Evolutionary conservation across 2,113 vertebrate genomes (phyloP).

Genomic region (Myiozetetes cayanensis): DNA sequence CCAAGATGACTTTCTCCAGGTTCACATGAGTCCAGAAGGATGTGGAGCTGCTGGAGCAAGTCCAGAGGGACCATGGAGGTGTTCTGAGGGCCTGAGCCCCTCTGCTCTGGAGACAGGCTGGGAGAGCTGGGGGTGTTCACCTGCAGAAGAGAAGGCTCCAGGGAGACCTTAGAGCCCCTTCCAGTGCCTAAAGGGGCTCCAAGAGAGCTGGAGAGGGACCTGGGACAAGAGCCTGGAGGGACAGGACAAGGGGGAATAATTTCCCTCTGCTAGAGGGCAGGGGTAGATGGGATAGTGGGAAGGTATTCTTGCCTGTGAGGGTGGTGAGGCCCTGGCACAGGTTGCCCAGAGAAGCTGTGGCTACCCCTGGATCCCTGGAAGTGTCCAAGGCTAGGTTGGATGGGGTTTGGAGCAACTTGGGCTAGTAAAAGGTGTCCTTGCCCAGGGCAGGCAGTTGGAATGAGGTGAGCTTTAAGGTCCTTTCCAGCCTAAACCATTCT

Average conservation of each 20-base stretch:
- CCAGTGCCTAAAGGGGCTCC: not conserved
- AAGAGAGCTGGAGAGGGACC: not conserved
- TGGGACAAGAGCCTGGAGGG: not conserved
- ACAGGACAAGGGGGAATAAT: not conserved
- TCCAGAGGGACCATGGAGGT: accelerated
- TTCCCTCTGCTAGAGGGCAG: not conserved
- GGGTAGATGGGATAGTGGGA: accelerated
- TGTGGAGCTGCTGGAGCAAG: accelerated
- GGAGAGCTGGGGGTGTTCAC: not conserved
- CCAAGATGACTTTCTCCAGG: accelerated
- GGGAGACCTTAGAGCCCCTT: not conserved
- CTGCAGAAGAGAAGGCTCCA: not conserved
- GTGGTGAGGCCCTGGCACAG: not conserved
- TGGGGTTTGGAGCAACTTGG: not conserved
- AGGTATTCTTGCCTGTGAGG: not conserved
- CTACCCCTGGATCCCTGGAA: not conserved
- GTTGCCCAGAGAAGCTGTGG: not conserved
- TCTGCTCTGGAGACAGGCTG: not conserved
- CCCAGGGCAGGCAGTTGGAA: not conserved
- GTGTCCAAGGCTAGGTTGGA: not conserved
- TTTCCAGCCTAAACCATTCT: not conserved
- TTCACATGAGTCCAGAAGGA: not conserved
- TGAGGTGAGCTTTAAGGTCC: not conserved
- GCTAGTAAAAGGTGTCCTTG: not conserved
- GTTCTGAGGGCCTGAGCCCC: not conserved